phyloP scores from a whole-genome alignment of 1,140 invertebrate genomes.

The Scaptomyza graminum region DNA sequence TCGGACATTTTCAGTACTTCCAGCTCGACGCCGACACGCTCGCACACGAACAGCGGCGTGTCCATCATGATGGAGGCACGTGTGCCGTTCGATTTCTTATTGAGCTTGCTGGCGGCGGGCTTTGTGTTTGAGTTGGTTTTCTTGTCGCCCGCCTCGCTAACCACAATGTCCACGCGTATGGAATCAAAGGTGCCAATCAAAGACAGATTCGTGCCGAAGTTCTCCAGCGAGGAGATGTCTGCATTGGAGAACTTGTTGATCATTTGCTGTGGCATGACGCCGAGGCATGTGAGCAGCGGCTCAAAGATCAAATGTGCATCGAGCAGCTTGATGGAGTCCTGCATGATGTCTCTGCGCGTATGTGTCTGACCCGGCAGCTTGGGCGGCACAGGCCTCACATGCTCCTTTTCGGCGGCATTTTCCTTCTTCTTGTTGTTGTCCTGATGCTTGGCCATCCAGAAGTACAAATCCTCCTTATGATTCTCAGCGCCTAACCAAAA shows the following conservation, averaged over 20 bases:
- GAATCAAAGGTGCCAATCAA: constrained; percentile 93
- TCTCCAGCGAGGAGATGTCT: constrained; percentile 89
- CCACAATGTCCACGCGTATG: constrained; percentile 96
- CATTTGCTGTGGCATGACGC: constrained; percentile 94
- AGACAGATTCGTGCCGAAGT: constrained; percentile 95
- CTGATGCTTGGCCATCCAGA: constrained; percentile 97
- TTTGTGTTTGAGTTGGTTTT: constrained; percentile 59
- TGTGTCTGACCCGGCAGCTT: constrained; percentile 63
- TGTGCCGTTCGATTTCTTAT: constrained; percentile 82
- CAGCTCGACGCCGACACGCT: constrained; percentile 94
- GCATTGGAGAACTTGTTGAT: constrained; percentile 84
- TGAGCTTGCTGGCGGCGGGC: constrained; percentile 55
- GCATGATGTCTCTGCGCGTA: constrained; percentile 86
- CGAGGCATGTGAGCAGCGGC: constrained; percentile 92
- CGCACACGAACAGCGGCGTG: constrained; percentile 95
- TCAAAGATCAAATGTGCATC: constrained; percentile 97
- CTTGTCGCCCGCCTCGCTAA: constrained; percentile 89
- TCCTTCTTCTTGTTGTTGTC: constrained; percentile 86
- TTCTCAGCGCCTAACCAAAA: constrained; percentile 84
- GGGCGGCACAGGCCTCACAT: constrained; percentile 56
- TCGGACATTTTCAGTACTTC: constrained; percentile 95
- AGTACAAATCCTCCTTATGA: constrained; percentile 93
- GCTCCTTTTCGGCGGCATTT: constrained; percentile 60
- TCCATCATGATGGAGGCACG: constrained; percentile 89
- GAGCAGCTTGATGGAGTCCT: constrained; percentile 91